Evolutionary conservation across 2,797 vertebrate genomes (phyloP).

Genomic region (Syndactyla subalaris): DNA sequence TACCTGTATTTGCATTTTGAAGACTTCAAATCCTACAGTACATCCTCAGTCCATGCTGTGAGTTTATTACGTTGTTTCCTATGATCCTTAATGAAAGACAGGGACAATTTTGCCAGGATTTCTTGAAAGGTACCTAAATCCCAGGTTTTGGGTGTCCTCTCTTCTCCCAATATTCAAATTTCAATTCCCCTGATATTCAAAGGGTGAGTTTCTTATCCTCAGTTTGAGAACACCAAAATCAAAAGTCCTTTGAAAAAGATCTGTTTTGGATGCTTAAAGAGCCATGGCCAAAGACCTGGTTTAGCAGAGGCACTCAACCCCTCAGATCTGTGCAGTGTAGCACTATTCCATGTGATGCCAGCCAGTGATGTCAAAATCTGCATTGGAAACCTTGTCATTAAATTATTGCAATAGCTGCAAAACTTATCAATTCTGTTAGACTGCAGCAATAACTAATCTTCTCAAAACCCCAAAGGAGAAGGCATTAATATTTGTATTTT

Average conservation of each 20-base stretch:
- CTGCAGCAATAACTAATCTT: background rate
- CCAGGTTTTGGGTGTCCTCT: background rate
- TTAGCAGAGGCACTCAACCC: background rate
- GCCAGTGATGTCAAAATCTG: background rate
- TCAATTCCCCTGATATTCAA: background rate
- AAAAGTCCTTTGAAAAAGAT: background rate
- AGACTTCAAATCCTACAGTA: conserved; percentile 1
- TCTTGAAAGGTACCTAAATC: background rate
- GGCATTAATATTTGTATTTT: conserved; percentile 22
- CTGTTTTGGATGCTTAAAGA: background rate
- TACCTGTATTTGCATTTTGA: conserved; percentile 23
- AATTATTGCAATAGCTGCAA: background rate
- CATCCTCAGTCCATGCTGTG: background rate
- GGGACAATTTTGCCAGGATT: background rate
- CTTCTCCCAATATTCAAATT: background rate
- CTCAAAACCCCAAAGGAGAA: background rate
- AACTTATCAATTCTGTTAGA: background rate
- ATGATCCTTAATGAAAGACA: background rate
- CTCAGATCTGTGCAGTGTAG: rapidly evolving
- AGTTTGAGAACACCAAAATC: background rate
- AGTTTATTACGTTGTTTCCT: conserved; percentile 7
- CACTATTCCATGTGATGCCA: rapidly evolving
- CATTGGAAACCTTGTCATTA: background rate
- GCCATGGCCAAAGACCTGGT: background rate
- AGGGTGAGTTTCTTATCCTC: background rate